Base-by-base conservation (phyloP, 2,888 invertebrate species). In the Epsilonema sp. region DNA sequence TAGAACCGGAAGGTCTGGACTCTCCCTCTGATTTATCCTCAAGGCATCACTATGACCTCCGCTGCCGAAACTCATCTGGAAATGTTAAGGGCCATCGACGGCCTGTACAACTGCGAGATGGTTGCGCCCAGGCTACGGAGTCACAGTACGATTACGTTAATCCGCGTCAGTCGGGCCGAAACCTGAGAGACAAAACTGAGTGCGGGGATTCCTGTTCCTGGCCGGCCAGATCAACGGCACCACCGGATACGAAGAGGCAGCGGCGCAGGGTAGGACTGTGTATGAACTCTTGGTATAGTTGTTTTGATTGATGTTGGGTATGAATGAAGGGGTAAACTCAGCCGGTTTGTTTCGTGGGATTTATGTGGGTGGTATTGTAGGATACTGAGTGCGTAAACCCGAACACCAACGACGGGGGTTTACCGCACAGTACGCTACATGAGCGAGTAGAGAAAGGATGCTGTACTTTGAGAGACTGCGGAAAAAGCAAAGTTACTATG, bases 221-320 rank as follows among this genome's bases (percentile, higher is more conserved):
- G 85, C 86, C 41, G 87, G 87, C 0, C 87, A 87, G 69, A 83
- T 87, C 50, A 87, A 87, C 68, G 87, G 86, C 3, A 83, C 83
- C 0, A 83, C 83, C 0, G 83, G 86, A 0, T 87, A 87, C 63
- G 86, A 87, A 69, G 86, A 87, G 66, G 87, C 87, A 8, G 86
- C 85, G 1, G 78, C 81, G 0, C 87, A 87, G 67, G 71, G 70
- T 47, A 42, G 38, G 13, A 13, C 5, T 37, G 25, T 11, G 31
- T 16, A 11, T n/a, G n/a, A n/a, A n/a, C n/a, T n/a, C n/a, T n/a
- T n/a, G n/a, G n/a, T n/a, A n/a, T n/a, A n/a, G n/a, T n/a, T n/a
- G n/a, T n/a, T n/a, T n/a, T n/a, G n/a, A n/a, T n/a, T n/a, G n/a
- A n/a, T n/a, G n/a, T n/a, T n/a, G n/a, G n/a, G n/a, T n/a, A n/a